phyloP scores from a whole-genome alignment of 2,113 vertebrate species.

The Crotalus helleri region DNA sequence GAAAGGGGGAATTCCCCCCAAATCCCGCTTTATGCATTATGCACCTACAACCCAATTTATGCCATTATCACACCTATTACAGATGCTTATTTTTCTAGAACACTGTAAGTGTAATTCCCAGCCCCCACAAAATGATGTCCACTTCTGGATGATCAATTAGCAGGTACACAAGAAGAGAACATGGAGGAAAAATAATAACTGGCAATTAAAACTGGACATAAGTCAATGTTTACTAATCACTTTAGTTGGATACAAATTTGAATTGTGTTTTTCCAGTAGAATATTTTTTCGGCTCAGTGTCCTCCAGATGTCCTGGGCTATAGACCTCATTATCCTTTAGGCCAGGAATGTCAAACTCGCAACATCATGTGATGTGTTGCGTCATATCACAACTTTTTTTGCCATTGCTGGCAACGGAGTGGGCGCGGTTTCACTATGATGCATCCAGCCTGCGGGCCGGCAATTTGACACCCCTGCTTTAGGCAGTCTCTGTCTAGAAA shows the following conservation, averaged over 20 bases:
- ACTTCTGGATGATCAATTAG: background rate
- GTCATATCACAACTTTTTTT: too few relatives aligned
- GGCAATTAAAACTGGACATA: background rate
- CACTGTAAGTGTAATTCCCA: background rate
- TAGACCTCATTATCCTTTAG: background rate
- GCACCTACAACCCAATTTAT: background rate
- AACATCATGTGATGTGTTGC: too few relatives aligned
- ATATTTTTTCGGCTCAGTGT: background rate
- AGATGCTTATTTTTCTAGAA: background rate
- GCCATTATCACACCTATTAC: background rate
- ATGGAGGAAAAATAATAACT: background rate
- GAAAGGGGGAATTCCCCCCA: background rate
- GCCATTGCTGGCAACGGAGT: too few relatives aligned
- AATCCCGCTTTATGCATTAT: background rate
- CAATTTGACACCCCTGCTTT: too few relatives aligned
- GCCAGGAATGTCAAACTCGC: too few relatives aligned
- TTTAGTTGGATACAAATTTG: background rate
- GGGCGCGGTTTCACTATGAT: too few relatives aligned
- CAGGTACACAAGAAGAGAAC: background rate
- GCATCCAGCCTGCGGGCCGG: too few relatives aligned
- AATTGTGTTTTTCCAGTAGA: background rate
- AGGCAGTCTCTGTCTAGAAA: background rate
- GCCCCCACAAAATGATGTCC: too few relatives aligned
- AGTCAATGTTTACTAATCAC: background rate
- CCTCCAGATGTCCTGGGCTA: background rate